Conservation (phyloP, 2,113 vertebrate species). For the Oxyruncus cristatus region DNA sequence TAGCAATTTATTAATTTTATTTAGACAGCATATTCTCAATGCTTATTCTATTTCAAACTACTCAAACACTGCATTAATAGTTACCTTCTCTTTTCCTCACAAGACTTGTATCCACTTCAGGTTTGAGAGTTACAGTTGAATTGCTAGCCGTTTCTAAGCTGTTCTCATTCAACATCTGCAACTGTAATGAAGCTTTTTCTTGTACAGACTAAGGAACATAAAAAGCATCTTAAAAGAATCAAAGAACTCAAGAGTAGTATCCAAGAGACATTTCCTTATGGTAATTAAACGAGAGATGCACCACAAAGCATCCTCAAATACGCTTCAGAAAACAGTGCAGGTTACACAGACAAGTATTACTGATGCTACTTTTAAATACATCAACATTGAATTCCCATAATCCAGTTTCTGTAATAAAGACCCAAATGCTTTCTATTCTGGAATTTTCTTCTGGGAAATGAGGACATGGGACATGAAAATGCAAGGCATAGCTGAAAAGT, state of each 20-base stretch:
- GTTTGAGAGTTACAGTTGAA: slow-evolving; percentile 66
- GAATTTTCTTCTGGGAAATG: neutral
- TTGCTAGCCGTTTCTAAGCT: slow-evolving; percentile 56
- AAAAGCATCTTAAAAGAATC: neutral
- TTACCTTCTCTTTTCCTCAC: slow-evolving; percentile 66
- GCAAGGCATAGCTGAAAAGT: neutral
- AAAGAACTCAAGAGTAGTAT: neutral
- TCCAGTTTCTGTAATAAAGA: neutral
- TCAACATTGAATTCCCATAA: neutral
- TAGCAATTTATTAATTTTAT: neutral
- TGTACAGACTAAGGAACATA: slow-evolving; percentile 37
- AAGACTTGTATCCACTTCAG: slow-evolving; percentile 48
- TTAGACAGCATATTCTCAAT: neutral
- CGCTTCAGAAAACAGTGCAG: neutral
- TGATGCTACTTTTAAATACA: neutral
- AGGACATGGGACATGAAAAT: neutral
- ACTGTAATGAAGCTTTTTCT: neutral
- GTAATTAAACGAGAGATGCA: neutral
- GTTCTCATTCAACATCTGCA: slow-evolving; percentile 57
- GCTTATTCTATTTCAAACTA: neutral
- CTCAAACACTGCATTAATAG: neutral
- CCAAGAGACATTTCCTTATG: neutral
- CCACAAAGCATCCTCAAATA: neutral
- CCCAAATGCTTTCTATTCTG: neutral
- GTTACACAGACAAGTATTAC: neutral